Conservation (phyloP, 2,888 invertebrate species). For the Ganaspis brasiliensis region DNA sequence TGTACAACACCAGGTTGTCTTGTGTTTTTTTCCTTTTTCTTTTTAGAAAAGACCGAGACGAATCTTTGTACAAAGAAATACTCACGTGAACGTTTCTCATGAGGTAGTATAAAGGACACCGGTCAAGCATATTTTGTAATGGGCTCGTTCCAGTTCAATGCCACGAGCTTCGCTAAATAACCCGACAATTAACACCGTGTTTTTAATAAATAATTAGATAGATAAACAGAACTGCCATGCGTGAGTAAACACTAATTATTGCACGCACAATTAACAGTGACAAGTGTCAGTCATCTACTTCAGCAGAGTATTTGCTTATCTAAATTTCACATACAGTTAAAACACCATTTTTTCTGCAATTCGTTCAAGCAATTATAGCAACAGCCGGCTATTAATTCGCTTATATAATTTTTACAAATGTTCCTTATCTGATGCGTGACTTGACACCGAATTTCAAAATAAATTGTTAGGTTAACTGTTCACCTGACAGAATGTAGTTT, state of each 20-base stretch:
- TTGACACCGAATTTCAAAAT: too few relatives aligned
- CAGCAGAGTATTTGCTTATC: background rate
- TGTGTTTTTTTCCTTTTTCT: background rate
- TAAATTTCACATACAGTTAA: too few relatives aligned
- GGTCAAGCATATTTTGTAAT: conserved; percentile 20
- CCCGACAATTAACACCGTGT: conserved; percentile 10
- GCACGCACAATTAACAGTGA: conserved; percentile 65
- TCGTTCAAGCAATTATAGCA: too few relatives aligned
- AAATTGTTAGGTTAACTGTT: too few relatives aligned
- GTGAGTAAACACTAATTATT: conserved; percentile 61
- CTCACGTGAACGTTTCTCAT: conserved; percentile 25
- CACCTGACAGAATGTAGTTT: too few relatives aligned
- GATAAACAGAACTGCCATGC: conserved; percentile 56
- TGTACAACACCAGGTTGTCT: conserved; percentile 10
- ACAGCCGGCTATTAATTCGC: too few relatives aligned
- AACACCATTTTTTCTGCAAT: too few relatives aligned
- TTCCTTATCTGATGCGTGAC: too few relatives aligned
- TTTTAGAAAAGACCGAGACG: conserved; percentile 9
- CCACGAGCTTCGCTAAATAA: conserved; percentile 16
- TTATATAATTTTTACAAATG: too few relatives aligned
- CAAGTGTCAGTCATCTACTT: conserved; percentile 12
- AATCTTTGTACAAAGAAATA: conserved; percentile 41
- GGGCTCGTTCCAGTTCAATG: conserved; percentile 15
- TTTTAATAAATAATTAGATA: conserved; percentile 60
- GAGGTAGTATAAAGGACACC: conserved; percentile 11